Evolutionary conservation across 1,140 invertebrate species (phyloP), one percentile per base, ranked within the genome.

Genomic region (Adoxophyes honmai): DNA sequence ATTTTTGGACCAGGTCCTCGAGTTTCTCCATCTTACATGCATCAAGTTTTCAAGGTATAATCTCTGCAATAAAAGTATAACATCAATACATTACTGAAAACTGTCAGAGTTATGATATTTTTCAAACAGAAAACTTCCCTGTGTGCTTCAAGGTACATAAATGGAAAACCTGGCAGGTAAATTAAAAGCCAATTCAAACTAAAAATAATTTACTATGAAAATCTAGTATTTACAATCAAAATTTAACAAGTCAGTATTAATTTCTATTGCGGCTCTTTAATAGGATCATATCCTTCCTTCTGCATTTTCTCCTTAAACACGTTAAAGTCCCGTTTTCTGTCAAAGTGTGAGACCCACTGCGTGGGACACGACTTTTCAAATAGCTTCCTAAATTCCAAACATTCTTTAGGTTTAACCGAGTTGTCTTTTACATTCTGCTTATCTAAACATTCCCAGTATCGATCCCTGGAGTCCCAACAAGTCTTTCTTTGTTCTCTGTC

Each of bases 291-390:
- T 86, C 96, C 96, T 69, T 95, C 92, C 73, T 93, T 93, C 80
- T 97, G 94, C 82, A 98, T 94, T 91, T 94, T 94, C 68, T 95
- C 93, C 90, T 97, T 97, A 84, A 96, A 98, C 76, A 96, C 92
- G 70, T 96, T 90, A 88, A 97, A 98, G 66, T 94, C 93, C 80
- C 95, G 84, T 86, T 96, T 97, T 73, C 95, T 92, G 89, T 98
- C 96, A 89, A 98, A 98, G 89, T 98, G 96, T 88, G 96, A 97
- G 8, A 98, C 96, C 97, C 97, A 98, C 84, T 95, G 93, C 10
- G 91, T 81, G n/a, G 96, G 94, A 82, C 97, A 98, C 11, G 91
- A 92, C 52, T 92, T 91, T 91, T 97, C 96, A 90, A 96, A 98
- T 14, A 92, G 53, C 88, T 94, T 93, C 57, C 96, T 92, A 64